Evolutionary conservation across 2,113 vertebrate genomes (phyloP).

Genomic region (Leucopsar rothschildi): DNA sequence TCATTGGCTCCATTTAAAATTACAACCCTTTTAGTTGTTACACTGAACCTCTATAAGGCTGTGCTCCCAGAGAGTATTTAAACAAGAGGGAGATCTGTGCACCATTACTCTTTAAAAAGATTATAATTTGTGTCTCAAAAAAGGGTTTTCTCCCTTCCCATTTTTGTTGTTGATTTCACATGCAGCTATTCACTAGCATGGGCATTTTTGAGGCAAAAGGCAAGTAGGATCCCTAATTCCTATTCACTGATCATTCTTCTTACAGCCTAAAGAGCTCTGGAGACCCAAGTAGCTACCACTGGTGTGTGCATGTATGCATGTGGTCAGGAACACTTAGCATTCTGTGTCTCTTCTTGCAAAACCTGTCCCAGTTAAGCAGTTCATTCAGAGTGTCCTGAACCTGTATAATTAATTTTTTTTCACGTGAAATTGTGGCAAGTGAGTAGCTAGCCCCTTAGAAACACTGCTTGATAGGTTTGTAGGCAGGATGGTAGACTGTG

Average conservation of each 20-base stretch:
- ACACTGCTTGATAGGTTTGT: not conserved
- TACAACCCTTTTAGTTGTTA: slow-evolving; percentile 49
- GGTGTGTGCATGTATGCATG: not conserved
- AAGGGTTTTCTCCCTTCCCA: not conserved
- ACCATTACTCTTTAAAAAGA: slow-evolving; percentile 15
- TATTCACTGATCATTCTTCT: not conserved
- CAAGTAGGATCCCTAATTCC: not conserved
- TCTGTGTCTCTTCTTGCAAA: not conserved
- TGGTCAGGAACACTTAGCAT: not conserved
- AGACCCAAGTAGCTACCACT: not conserved
- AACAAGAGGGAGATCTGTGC: not conserved
- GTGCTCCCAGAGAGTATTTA: slow-evolving; percentile 8
- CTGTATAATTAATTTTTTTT: not conserved
- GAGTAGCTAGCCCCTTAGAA: not conserved
- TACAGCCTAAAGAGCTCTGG: not conserved
- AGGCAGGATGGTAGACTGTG: not conserved
- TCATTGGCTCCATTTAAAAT: slow-evolving; percentile 62
- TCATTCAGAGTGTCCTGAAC: not conserved
- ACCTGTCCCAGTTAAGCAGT: not conserved
- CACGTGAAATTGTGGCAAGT: not conserved
- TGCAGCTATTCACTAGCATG: not conserved
- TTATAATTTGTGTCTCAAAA: not conserved
- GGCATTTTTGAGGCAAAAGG: not conserved
- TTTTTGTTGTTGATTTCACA: not conserved
- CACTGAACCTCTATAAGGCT: slow-evolving; percentile 21